phyloP scores from a whole-genome alignment of 2,797 vertebrate species.

The Hydrocynus forskahlii region DNA sequence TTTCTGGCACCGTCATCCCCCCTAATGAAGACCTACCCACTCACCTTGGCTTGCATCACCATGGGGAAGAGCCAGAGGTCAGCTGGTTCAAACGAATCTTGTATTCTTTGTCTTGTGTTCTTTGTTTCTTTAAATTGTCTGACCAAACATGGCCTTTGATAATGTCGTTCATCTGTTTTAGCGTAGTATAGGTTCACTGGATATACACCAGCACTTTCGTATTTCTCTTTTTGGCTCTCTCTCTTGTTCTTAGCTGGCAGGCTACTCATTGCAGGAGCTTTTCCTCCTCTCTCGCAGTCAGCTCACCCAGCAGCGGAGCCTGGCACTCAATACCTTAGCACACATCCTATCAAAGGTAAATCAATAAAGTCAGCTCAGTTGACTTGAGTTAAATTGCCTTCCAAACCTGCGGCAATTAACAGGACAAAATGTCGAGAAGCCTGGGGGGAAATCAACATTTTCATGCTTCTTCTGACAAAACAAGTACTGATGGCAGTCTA shows the following conservation, averaged over 20 bases:
- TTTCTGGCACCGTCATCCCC: conserved; percentile 87
- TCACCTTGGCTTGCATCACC: conserved; percentile 94
- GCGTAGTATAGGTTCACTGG: background rate
- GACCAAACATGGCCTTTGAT: background rate
- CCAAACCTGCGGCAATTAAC: conserved; percentile 11
- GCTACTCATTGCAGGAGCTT: conserved; percentile 96
- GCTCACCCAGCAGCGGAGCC: conserved; percentile 88
- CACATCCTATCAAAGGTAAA: conserved; percentile 88
- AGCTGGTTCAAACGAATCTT: conserved; percentile 51
- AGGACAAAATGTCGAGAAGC: background rate
- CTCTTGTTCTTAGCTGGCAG: conserved; percentile 84
- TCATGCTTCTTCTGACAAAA: background rate
- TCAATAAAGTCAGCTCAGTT: conserved; percentile 18
- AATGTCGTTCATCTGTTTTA: background rate
- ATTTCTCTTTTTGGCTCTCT: conserved; percentile 11
- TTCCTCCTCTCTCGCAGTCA: conserved; percentile 95
- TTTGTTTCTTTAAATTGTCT: background rate
- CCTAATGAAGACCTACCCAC: conserved; percentile 88
- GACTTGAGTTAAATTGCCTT: conserved; percentile 27
- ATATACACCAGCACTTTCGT: background rate
- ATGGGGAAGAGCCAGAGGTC: conserved; percentile 97
- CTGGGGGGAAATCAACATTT: background rate
- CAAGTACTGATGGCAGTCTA: background rate
- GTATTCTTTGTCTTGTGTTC: background rate
- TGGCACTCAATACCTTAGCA: conserved; percentile 89